These are phyloP conservation scores for Clarias batrachus DNA, from an alignment of 2,113 vertebrate species.

Conservation along the genomic window DNA sequence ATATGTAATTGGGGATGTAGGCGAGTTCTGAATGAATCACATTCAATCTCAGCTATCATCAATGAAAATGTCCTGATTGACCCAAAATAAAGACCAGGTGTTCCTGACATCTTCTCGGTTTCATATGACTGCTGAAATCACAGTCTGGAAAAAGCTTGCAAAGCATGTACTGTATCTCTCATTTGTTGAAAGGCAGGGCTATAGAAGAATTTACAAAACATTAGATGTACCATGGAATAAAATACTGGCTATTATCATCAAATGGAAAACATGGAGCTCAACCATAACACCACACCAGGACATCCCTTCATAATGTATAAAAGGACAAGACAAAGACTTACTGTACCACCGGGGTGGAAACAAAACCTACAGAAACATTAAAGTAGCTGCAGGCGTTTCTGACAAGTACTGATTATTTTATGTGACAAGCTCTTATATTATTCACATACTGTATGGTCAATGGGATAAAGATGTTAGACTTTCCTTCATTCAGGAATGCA, in stretches of 20 bases:
- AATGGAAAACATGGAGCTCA: neutral
- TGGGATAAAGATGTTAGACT: too few relatives aligned
- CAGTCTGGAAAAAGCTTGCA: too few relatives aligned
- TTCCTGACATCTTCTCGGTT: too few relatives aligned
- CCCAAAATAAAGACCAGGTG: too few relatives aligned
- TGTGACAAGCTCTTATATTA: neutral
- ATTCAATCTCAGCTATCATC: too few relatives aligned
- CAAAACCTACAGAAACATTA: neutral
- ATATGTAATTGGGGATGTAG: too few relatives aligned
- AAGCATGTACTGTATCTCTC: neutral
- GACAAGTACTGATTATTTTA: neutral
- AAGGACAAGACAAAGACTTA: neutral
- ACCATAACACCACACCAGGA: neutral
- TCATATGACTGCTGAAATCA: too few relatives aligned
- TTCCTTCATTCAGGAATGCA: neutral
- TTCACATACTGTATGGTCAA: neutral
- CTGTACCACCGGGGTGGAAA: neutral
- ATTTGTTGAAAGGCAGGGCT: neutral
- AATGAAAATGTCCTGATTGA: too few relatives aligned
- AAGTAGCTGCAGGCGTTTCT: too few relatives aligned
- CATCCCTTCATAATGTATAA: neutral
- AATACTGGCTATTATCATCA: neutral
- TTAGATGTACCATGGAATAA: neutral
- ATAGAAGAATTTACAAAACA: neutral
- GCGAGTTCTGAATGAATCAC: too few relatives aligned